Conservation (phyloP, 1,140 invertebrate species). For the silkworm (Bombyx mori) region ASM3026992v2 NC_085113.1:8017501-8018000, state of each 20-base stretch:
- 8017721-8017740: slow-evolving; percentile 29
- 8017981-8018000: too few relatives aligned
- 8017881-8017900: slow-evolving; percentile 53
- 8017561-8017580: too few relatives aligned
- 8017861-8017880: slow-evolving; percentile 46
- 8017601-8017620: slow-evolving; percentile 35
- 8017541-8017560: slow-evolving; percentile 25
- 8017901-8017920: slow-evolving; percentile 61
- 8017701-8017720: slow-evolving; percentile 42
- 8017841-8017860: slow-evolving; percentile 46
- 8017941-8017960: not conserved
- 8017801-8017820: slow-evolving; percentile 48
- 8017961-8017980: too few relatives aligned
- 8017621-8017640: slow-evolving; percentile 35
- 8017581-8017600: slow-evolving; percentile 12
- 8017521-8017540: not conserved
- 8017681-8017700: slow-evolving; percentile 31
- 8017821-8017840: slow-evolving; percentile 28
- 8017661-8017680: slow-evolving; percentile 37
- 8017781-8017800: slow-evolving; percentile 37
- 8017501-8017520: too few relatives aligned
- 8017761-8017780: slow-evolving; percentile 32
- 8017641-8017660: slow-evolving; percentile 45
- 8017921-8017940: slow-evolving; percentile 49
- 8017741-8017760: slow-evolving; percentile 23